Evolutionary conservation across 2,888 invertebrate species (phyloP), one percentile per base, ranked within the genome.

Genomic region (Pyralis farinalis): DNA sequence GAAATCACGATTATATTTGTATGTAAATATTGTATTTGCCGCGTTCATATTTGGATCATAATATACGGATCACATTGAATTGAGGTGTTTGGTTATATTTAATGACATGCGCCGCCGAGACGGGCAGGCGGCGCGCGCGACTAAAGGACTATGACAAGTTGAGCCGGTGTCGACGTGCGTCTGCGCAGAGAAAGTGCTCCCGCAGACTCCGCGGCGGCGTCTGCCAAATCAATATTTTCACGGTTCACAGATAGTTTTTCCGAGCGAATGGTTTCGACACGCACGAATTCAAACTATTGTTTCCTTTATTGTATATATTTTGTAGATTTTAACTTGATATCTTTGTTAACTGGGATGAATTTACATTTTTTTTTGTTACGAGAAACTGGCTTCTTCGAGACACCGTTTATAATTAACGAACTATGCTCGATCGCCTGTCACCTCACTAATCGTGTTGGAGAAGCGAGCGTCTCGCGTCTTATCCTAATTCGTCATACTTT

Each of bases 201-300:
- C 61, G 79, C 85, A 87, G 87, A 87, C 87, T 85, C 81, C 72
- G 75, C 73, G 83, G 75, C 73, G 83, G 72, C 82, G 87, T 81
- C 87, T 86, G 84, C 83, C 87, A 83, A 85, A 80, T 76, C 69
- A 68, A 53, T 69, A 75, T 82, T 83, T 86, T 84, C 81, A 81
- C 76, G 83, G 73, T 73, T 73, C 74, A 70, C 58, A 71, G 63
- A 79, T 72, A 65, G 59, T 68, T 75, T 83, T 86, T 82, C 79
- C 82, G 74, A 69, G 77, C 71, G 64, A 71, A 53, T 71, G 66
- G 68, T 53, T 73, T 59, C 11, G n/a, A 25, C 25, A 25, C 25
- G 3, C 2, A 25, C 25, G n/a, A 7, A 4, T 21, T 5, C 21
- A n/a, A 5, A 21, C 4, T 21, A 21, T 21, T 21, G 21, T 21